Evolutionary conservation across 2,888 invertebrate species (phyloP).

Genomic region (Drosophila demipolita): DNA sequence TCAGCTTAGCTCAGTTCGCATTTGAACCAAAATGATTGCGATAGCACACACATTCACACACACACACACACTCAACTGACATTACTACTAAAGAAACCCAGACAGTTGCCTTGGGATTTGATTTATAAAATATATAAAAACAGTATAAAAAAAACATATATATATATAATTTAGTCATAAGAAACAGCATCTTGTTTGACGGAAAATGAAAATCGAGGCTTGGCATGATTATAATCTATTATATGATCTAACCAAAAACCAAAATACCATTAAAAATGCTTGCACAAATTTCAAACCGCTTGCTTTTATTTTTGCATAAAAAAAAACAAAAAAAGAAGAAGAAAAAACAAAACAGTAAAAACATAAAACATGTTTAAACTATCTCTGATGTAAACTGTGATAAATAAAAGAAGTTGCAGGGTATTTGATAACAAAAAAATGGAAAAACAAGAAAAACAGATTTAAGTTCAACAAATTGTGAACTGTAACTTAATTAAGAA

Average conservation of each 20-base stretch:
- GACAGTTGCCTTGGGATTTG: conserved; percentile 35
- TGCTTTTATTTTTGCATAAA: conserved; percentile 69
- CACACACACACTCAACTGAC: background rate
- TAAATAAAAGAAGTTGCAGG: conserved; percentile 84
- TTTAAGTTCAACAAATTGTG: conserved; percentile 63
- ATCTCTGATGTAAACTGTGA: conserved; percentile 84
- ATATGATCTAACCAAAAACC: conserved; percentile 47
- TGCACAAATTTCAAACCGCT: conserved; percentile 80
- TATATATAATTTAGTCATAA: conserved; percentile 31
- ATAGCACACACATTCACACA: conserved; percentile 12
- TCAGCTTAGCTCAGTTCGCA: conserved; percentile 22
- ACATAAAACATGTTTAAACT: conserved; percentile 73
- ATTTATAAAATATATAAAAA: conserved; percentile 5
- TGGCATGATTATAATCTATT: conserved; percentile 15
- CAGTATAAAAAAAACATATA: background rate
- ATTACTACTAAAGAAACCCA: conserved; percentile 5
- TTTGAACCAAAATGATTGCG: conserved; percentile 16
- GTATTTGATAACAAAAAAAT: conserved; percentile 76
- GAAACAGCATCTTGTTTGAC: conserved; percentile 35
- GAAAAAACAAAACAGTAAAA: conserved; percentile 25
- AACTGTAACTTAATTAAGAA: conserved; percentile 51
- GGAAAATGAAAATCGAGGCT: conserved; percentile 27
- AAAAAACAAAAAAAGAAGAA: conserved; percentile 15
- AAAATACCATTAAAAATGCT: conserved; percentile 48
- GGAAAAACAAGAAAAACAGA: conserved; percentile 49